A percentile compares a stretch with the other conserved stretches of the same genome.
phyloP scores from a whole-genome alignment of 2,888 invertebrate species.

The Ceraclea dissimilis region DNA sequence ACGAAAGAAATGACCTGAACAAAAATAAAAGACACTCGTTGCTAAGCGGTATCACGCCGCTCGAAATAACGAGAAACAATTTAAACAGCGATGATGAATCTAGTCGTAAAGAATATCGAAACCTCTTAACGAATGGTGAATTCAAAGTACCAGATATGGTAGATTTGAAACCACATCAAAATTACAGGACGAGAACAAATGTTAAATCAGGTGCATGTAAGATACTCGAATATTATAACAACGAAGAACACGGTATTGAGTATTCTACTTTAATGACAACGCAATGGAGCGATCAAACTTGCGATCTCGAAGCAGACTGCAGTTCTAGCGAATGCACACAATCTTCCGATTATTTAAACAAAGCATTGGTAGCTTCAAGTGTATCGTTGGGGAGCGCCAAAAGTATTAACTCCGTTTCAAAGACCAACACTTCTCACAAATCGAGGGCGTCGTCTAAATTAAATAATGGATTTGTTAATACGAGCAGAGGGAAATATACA shows the following conservation, averaged over 20 bases:
- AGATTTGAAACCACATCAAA: conserved; percentile 7
- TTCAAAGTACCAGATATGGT: background rate
- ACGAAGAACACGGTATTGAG: background rate
- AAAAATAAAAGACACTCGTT: background rate
- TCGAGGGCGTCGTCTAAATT: background rate
- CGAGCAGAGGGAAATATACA: background rate
- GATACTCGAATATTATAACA: conserved; percentile 4
- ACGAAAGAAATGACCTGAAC: conserved; percentile 4
- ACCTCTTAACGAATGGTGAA: background rate
- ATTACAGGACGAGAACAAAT: conserved; percentile 14
- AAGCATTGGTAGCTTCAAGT: background rate
- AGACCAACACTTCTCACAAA: background rate
- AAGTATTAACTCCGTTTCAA: background rate
- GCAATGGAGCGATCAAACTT: conserved; percentile 15
- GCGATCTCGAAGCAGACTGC: conserved; percentile 13
- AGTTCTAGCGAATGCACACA: conserved; percentile 16
- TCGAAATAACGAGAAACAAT: conserved; percentile 19
- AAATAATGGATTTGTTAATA: background rate
- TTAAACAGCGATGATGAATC: background rate
- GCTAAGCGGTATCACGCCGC: conserved; percentile 14
- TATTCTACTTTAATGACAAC: conserved; percentile 15
- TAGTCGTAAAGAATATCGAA: background rate
- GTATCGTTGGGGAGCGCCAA: background rate
- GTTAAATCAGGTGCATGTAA: background rate
- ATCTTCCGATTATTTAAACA: conserved; percentile 10